Evolutionary conservation across 35 echinoderm and acorn worm genomes (phyloP).

Genomic region (Apostichopus parvimensis): DNA sequence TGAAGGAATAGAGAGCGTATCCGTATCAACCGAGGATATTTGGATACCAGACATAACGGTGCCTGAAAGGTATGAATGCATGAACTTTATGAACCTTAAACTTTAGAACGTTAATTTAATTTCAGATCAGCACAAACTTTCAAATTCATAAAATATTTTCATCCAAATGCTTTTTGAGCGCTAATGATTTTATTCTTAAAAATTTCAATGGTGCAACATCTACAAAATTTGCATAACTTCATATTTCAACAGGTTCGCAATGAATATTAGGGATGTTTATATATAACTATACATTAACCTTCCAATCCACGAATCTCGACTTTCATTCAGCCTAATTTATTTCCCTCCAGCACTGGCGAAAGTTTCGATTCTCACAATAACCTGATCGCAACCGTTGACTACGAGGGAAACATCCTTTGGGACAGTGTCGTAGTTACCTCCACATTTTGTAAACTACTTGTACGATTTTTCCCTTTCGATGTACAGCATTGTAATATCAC

Average conservation of each 20-base stretch:
- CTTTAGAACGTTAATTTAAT: too few relatives aligned
- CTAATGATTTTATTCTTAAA: too few relatives aligned
- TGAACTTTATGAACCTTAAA: too few relatives aligned
- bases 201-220: too few relatives aligned
- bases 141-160: too few relatives aligned
- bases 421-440: background rate
- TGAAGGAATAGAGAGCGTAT: slow-evolving; percentile 4
- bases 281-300: too few relatives aligned
- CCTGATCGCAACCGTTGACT: slow-evolving; percentile 29
- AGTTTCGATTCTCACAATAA: slow-evolving; percentile 22
- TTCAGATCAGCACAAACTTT: too few relatives aligned
- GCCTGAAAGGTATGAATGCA: slow-evolving; percentile 22
- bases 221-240: too few relatives aligned
- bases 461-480: slow-evolving; percentile 39
- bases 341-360: slow-evolving; percentile 2
- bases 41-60: slow-evolving; percentile 46
- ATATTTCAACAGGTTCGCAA: too few relatives aligned
- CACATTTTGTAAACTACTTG: slow-evolving; percentile 46
- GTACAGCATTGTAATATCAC: slow-evolving; percentile 49
- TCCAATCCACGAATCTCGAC: too few relatives aligned
- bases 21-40: slow-evolving; percentile 7
- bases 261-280: too few relatives aligned
- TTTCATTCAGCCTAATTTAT: background rate
- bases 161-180: too few relatives aligned
- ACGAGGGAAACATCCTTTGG: slow-evolving; percentile 21